Evolutionary conservation across 2,888 invertebrate species (phyloP), one percentile per base, ranked within the genome.

Genomic region (Hedya salicella): DNA sequence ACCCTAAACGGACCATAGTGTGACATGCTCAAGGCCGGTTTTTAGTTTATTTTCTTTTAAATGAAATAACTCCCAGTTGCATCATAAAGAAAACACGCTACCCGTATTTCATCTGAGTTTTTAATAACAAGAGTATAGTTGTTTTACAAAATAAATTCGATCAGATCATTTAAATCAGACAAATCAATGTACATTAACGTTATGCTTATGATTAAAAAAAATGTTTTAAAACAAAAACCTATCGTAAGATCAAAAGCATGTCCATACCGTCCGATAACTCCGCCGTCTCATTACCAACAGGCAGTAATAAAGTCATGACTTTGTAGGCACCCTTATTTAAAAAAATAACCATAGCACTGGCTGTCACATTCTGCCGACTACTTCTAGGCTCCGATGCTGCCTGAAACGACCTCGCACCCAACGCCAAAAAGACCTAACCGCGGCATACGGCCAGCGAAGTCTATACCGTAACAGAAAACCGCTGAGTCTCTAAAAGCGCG

Each of bases 281-380:
- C 48, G 6, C 19, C 13, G 61, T 66, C 60, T 66, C 66, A 66
- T 66, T 66, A 66, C 60, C 79, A 73, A 75, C 71, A 68, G 69
- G 67, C 61, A 17, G 71, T 75, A 75, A 82, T 85, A 85, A 86
- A 86, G 73, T 78, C 69, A 75, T 73, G 75, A 78, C 75, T 83
- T 80, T 83, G 79, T 80, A 75, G 77, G 71, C 56, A 67, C 70
- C 68, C 70, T 74, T 74, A 75, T 75, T 78, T 76, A 78, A 80
- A 80, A 74, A 81, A 85, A 79, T 76, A 80, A 82, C 79, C 78
- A 76, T 75, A 73, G 78, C 76, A 75, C 71, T 70, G 60, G 75
- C 78, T 81, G 83, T 82, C 83, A 82, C 80, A 79, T 77, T 75
- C 78, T 74, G 73, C 75, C 74, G 76, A 79, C 84, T 85, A 83